Evolutionary conservation across 2,113 vertebrate species (phyloP).

Genomic region (Labrus mixtus): DNA sequence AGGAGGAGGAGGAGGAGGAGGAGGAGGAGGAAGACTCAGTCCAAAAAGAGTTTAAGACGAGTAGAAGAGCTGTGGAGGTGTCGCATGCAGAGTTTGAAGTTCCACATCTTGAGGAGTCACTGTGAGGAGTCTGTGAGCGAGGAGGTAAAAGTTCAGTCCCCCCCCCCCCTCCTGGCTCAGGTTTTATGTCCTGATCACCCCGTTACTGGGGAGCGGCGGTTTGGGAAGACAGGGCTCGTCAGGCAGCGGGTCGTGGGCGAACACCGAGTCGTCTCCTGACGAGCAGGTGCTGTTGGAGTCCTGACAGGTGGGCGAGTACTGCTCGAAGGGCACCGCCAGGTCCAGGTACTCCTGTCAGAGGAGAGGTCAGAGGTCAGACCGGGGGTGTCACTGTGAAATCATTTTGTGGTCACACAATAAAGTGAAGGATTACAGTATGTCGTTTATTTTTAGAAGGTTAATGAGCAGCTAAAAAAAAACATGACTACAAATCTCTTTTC

Average conservation of each 20-base stretch:
- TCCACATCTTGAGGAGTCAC: slow-evolving; percentile 42
- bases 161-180: not conserved
- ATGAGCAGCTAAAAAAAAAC: not conserved
- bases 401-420: not conserved
- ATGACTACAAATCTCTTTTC: no score
- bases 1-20: no score
- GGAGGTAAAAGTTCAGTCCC: slow-evolving; percentile 28
- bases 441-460: not conserved
- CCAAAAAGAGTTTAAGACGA: slow-evolving; percentile 58
- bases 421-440: not conserved
- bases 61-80: slow-evolving; percentile 58
- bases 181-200: slow-evolving; percentile 87
- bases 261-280: slow-evolving; percentile 96
- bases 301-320: slow-evolving; percentile 94
- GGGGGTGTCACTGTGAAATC: not conserved
- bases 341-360: slow-evolving; percentile 87
- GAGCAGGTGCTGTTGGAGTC: slow-evolving; percentile 97
- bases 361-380: slow-evolving; percentile 42
- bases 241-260: slow-evolving; percentile 93
- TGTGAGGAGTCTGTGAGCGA: slow-evolving; percentile 46
- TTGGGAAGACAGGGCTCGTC: slow-evolving; percentile 92
- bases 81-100: slow-evolving; percentile 67
- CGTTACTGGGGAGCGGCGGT: slow-evolving; percentile 82
- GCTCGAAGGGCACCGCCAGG: slow-evolving; percentile 95
- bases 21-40: slow-evolving; percentile 4